These are phyloP conservation scores for Choloepus didactylus DNA, from an alignment of 2,797 vertebrate species.

Conservation along the genomic window DNA sequence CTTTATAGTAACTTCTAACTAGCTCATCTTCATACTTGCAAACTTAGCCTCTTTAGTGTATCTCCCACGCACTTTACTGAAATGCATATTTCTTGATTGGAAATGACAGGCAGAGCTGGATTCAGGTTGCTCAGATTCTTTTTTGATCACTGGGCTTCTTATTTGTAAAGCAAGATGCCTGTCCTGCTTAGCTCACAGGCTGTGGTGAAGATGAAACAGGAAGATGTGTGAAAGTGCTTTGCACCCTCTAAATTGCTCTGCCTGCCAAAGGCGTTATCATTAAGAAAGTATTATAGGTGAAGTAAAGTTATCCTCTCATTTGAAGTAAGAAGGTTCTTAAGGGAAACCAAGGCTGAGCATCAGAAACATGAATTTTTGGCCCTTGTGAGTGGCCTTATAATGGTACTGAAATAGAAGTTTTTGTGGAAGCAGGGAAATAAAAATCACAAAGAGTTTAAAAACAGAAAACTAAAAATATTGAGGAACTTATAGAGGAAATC, in stretches of 20 bases:
- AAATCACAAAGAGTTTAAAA: not conserved
- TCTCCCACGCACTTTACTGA: not conserved
- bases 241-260: slow-evolving; percentile 24
- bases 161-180: not conserved
- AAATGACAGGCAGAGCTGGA: not conserved
- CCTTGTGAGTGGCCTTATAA: not conserved
- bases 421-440: not conserved
- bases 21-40: not conserved
- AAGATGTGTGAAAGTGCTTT: slow-evolving; percentile 18
- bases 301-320: slow-evolving; percentile 42
- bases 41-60: not conserved
- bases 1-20: not conserved
- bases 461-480: not conserved
- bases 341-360: not conserved
- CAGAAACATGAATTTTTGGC: not conserved
- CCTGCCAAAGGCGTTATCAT: slow-evolving; percentile 13
- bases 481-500: not conserved
- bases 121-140: not conserved
- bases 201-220: not conserved
- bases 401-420: not conserved
- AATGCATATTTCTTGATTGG: slow-evolving; percentile 15
- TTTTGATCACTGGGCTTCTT: not conserved
- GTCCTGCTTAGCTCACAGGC: not conserved
- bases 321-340: not conserved
- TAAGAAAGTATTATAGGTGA: slow-evolving; percentile 41